Base-by-base conservation (phyloP, 2,888 invertebrate species). In the Rhimphoctona megacephalus region DNA sequence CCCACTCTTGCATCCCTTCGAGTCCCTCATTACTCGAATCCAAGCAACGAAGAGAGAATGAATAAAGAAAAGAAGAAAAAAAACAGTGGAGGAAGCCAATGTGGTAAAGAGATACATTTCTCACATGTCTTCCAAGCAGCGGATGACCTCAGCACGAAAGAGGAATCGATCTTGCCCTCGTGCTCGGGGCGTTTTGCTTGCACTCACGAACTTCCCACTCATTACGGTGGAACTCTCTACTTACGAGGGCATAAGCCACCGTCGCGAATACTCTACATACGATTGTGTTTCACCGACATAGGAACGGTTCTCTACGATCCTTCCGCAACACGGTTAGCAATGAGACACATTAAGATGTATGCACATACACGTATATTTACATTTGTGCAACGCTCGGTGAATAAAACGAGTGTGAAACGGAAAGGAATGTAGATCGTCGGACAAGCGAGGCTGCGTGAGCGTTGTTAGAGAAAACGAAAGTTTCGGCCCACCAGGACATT, bases 121-220 rank as follows among this genome's bases (percentile, higher is more conserved):
- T 83, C 83, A 81, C 82, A 74, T 85, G 61, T 85, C 73, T 57
- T 74, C 5, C 72, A 83, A 77, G 69, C 74, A 46, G 14, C 25
- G 69, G 69, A 87, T 83, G 88, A 85, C 88, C 85, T 87, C 85
- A 66, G 85, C 81, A 77, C 78, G 80, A 78, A 69, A 49, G 77
- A 81, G 78, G 78, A 81, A 88, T 84, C 85, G 85, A 85, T 85
- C 87, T 87, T 83, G 83, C 80, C 80, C 77, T 86, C 85, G 83
- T 85, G 85, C 86, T 83, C 54, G 72, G 72, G 83, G 83, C 76
- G 69, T 78, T 82, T 77, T 46, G 73, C 57, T 67, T 64, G 72
- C 69, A 74, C 80, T 83, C 83, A 72, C 83, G 66, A 76, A 83
- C 82, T 85, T 86, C 82, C 86, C 82, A 85, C 88, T 88, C 85